phyloP scores from a whole-genome alignment of 2,888 invertebrate genomes.

The Agriopis aurantiaria region DNA sequence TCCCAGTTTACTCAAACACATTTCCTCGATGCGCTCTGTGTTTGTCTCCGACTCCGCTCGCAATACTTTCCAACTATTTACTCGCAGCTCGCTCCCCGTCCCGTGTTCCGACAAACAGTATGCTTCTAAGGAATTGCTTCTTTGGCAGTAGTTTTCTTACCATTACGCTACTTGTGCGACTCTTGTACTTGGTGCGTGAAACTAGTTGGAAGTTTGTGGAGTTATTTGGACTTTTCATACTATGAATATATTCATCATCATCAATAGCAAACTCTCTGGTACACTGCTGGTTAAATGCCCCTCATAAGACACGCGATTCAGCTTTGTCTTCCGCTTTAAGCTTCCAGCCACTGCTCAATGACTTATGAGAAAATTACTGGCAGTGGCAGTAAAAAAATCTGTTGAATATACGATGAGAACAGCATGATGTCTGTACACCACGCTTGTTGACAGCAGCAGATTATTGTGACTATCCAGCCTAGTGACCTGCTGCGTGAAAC shows the following conservation, averaged over 20 bases:
- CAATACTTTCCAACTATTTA: slow-evolving; percentile 21
- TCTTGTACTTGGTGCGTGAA: slow-evolving; percentile 4
- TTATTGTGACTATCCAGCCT: no score
- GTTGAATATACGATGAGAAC: no score
- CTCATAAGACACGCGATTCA: no score
- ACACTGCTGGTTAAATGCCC: no score
- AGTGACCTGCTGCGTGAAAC: no score
- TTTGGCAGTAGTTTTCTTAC: slow-evolving; percentile 17
- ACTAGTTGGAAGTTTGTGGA: not conserved
- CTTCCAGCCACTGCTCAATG: no score
- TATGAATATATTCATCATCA: not conserved
- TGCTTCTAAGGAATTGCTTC: slow-evolving; percentile 23
- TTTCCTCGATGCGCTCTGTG: not conserved
- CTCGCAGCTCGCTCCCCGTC: not conserved
- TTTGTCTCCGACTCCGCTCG: slow-evolving; percentile 17
- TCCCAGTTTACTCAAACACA: not conserved
- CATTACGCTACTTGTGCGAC: slow-evolving; percentile 2
- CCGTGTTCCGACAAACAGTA: slow-evolving; percentile 7
- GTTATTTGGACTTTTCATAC: not conserved
- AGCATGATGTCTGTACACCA: no score
- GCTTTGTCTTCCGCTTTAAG: no score
- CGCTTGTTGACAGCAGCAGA: no score
- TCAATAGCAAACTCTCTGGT: no score
- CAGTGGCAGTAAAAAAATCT: no score
- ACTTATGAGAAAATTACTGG: no score